Evolutionary conservation across 2,888 invertebrate genomes (phyloP), one percentile per base, ranked within the genome.

Genomic region (Drosophila histrio): DNA sequence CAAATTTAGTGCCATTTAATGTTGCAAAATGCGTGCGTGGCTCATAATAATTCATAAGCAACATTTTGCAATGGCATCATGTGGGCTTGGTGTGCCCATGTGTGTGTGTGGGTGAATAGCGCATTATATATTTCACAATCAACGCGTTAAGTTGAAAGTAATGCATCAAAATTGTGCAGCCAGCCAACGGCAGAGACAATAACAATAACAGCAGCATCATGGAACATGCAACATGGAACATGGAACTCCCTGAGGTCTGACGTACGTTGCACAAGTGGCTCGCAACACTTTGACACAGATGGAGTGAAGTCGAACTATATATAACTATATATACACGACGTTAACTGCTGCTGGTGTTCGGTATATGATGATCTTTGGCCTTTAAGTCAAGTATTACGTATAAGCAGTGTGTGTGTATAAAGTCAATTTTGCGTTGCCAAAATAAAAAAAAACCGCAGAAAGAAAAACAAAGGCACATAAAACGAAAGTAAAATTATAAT

Each of bases 21-120:
- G 88, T 88, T 73, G 80, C 83, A 79, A 84, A 87, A 78, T 79
- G 88, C 85, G 88, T 87, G 72, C 79, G 72, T 78, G 72, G 67
- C 79, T 85, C 79, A 88, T 87, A 85, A 88, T 85, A 85, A 85
- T 85, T 88, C 88, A 85, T 85, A 87, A 85, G 85, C 87, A 82
- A 82, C 88, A 85, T 81, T 78, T 59, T 72, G 81, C 69, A 49
- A 36, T 82, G 87, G 86, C 86, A 81, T 62, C 39, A 52, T 38
- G 21, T 49, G 41, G 21, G 46, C 22, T 28, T 13, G 8, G 50
- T 26, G 36, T 9, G 13, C 17, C 46, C 34, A 39, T 49, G 21
- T 56, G 38, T 39, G 19, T 44, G 46, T 62, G 43, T 41, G 64
- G 21, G 53, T 70, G 58, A 57, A 64, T 34, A 19, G 21, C 47